Base-by-base conservation (phyloP, 37 sponge, comb jelly and placozoan species). In the Halichondria panicea region DNA sequence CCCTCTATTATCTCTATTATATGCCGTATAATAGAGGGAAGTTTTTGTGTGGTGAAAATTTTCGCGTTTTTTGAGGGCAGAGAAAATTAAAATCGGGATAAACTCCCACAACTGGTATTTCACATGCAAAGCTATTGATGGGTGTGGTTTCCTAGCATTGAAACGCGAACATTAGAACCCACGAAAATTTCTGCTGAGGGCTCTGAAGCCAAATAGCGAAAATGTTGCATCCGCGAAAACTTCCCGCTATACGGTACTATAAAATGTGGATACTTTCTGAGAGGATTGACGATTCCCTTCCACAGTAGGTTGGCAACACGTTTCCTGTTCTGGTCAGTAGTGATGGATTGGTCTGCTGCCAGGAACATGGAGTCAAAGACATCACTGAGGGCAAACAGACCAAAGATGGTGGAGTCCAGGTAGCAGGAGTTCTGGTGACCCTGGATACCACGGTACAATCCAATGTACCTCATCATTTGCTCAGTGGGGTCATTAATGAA, bases 361-460 rank as follows among this genome's bases (percentile, higher is more conserved):
- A 80, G 59, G 43, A 96, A 75, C 58, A 92, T 44, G 5, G 59
- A 35, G 75, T 96, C 96, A 79, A 96, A 96, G 31, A 50, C 74
- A 39, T 68, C 68, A 78, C 72, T 87, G n/a, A 89, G 70, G 60
- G 89, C 93, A 83, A 94, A 97, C 85, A 97, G 81, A 18, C 84
- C 94, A 82, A 92, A 97, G 43, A 97, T 55, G 39, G 98, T 94
- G 22, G 98, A 73, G 78, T 97, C 98, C 58, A 97, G 81, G 61
- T 97, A 97, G 81, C 98, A 97, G 46, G 98, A 97, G 80, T 97
- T 97, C 72, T 89, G 86, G 62, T 94, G 87, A 4, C 98, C 98
- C 44, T 97, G 98, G 37, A 97, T 97, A 19, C 98, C 98, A 54
- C 65, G 72, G 28, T 39, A 25, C 1, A 81, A 57, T 31, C 82